These are phyloP conservation scores for Pelosia muscerda DNA, from an alignment of 2,888 invertebrate genomes.

Conservation along the genomic window DNA sequence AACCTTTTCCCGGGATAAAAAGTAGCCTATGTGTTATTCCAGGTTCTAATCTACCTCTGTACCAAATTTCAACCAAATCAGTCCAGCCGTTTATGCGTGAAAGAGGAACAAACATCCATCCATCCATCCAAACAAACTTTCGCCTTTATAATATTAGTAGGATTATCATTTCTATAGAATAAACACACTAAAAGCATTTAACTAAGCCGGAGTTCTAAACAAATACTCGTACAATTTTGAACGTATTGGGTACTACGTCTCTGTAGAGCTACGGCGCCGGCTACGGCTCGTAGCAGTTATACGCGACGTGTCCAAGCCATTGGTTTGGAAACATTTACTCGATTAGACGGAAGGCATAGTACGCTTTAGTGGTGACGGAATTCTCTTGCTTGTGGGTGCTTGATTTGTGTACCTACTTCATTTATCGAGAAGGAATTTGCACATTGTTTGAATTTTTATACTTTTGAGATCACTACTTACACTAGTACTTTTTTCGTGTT, in stretches of 20 bases:
- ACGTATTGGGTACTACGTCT: slow-evolving; percentile 55
- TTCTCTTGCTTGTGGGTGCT: slow-evolving; percentile 63
- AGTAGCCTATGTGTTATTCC: too few relatives aligned
- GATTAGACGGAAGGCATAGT: slow-evolving; percentile 81
- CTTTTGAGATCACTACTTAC: background rate
- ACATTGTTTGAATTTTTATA: slow-evolving; percentile 40
- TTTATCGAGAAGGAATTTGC: slow-evolving; percentile 45
- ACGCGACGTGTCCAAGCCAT: slow-evolving; percentile 74
- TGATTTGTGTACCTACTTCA: slow-evolving; percentile 60
- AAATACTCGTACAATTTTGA: slow-evolving; percentile 72
- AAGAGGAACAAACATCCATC: too few relatives aligned
- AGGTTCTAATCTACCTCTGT: too few relatives aligned
- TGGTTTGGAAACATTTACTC: slow-evolving; percentile 80
- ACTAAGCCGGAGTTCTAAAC: slow-evolving; percentile 57
- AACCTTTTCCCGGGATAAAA: too few relatives aligned
- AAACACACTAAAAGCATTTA: slow-evolving; percentile 53
- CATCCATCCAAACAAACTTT: too few relatives aligned
- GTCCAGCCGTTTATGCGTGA: too few relatives aligned
- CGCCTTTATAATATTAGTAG: too few relatives aligned
- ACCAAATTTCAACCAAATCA: too few relatives aligned
- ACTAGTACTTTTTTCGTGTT: too few relatives aligned
- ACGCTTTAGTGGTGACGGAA: slow-evolving; percentile 76
- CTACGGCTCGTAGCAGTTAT: slow-evolving; percentile 69
- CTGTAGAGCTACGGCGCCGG: slow-evolving; percentile 58
- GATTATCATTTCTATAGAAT: slow-evolving; percentile 39